These are phyloP conservation scores for Pollenia amentaria DNA, from an alignment of 2,888 invertebrate species.

Conservation along the genomic window DNA sequence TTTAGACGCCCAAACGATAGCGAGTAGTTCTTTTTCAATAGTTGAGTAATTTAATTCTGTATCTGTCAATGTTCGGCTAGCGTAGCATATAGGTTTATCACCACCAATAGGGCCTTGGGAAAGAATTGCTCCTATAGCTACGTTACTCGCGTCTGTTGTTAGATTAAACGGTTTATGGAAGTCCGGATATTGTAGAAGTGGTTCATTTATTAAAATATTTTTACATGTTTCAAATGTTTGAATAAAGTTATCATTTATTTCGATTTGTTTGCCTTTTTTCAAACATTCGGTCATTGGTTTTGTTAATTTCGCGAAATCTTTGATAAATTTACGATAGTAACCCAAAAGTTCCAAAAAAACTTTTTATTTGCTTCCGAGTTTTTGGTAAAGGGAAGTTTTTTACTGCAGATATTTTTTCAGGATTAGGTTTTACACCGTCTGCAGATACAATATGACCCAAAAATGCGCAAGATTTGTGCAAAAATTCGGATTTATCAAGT, in stretches of 20 bases:
- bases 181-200: constrained; percentile 72
- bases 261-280: constrained; percentile 55
- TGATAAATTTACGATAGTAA: constrained; percentile 41
- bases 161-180: constrained; percentile 78
- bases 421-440: constrained; percentile 44
- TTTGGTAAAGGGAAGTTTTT: constrained; percentile 50
- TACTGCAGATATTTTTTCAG: constrained; percentile 46
- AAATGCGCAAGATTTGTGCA: constrained; percentile 31
- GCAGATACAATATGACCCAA: constrained; percentile 43
- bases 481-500: constrained; percentile 43
- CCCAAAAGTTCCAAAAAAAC: constrained; percentile 41
- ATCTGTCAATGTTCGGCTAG: constrained; percentile 76
- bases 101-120: constrained; percentile 77
- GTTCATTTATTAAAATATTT: constrained; percentile 63
- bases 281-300: constrained; percentile 67
- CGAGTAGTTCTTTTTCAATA: constrained; percentile 60
- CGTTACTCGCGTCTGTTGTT: constrained; percentile 79
- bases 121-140: constrained; percentile 77
- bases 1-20: constrained; percentile 46
- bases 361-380: constrained; percentile 44
- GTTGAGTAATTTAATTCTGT: constrained; percentile 76
- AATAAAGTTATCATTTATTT: constrained; percentile 31
- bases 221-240: constrained; percentile 72
- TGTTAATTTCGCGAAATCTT: constrained; percentile 43
- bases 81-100: too few relatives aligned